Evolutionary conservation across 2,888 invertebrate genomes (phyloP), one percentile per base, ranked within the genome.

Genomic region (Drosophila hamatofila): DNA sequence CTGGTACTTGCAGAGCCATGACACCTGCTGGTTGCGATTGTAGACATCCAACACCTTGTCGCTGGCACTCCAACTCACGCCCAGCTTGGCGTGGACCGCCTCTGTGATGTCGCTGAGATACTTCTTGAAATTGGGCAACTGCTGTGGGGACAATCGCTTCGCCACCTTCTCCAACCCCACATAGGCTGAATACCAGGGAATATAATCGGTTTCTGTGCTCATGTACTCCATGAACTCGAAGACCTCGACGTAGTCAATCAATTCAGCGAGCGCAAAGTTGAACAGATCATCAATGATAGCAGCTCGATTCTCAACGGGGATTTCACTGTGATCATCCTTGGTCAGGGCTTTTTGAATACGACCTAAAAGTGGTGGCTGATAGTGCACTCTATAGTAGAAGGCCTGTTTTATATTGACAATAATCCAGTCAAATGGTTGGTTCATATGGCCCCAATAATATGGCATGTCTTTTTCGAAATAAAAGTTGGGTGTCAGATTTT

Each of bases 101-200:
- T 91, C 81, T 51, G 95, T 88, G 0, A 94, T 90, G 0, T 91
- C 90, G 33, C 93, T 75, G 7, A 95, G 78, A 76, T 94, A 95
- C 6, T 52, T 61, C 0, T 68, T 72, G 41, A 92, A 91, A 44
- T 82, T 42, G 5, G 59, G 37, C 37, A 90, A 73, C 21, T 90
- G 83, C 3, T 75, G 59, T 3, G 84, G 67, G 0, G 78, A 84
- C 5, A 92, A 51, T 12, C 88, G 89, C 54, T 72, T 60, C 1
- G 76, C 65, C 4, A 91, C 61, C 1, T 39, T 37, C n/a, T 65
- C 42, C 1, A 91, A 27, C 0, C 82, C 82, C 8, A 80, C 77
- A 59, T 94, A 93, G 2, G 96, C 95, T 0, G 96, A 94, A 18
- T 94, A 93, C 97, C 97, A 97, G 0, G 97, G 97, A n/a, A 96